Evolutionary conservation across 1,140 invertebrate species (phyloP).

Genomic region (Papilio dardanus): DNA sequence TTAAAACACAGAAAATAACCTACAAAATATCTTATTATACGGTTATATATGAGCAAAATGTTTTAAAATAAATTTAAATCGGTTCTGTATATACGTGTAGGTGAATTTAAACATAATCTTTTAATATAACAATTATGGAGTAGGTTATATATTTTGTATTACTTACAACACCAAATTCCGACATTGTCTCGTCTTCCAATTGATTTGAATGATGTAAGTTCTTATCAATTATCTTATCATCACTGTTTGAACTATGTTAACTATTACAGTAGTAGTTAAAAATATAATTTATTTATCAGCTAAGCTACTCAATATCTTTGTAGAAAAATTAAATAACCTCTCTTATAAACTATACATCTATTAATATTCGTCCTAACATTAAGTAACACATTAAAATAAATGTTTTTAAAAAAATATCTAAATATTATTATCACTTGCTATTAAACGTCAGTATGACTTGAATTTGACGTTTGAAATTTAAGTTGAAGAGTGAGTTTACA

Average conservation of each 20-base stretch:
- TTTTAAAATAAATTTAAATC: too few species aligned
- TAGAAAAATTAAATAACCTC: not conserved
- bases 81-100: too few species aligned
- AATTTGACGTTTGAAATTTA: not conserved
- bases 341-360: not conserved
- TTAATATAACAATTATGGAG: too few species aligned
- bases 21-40: too few species aligned
- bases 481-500: not conserved
- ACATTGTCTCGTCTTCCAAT: constrained; percentile 27
- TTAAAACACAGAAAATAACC: too few species aligned
- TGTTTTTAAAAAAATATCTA: too few species aligned
- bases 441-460: too few species aligned
- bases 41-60: too few species aligned
- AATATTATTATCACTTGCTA: not conserved
- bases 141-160: constrained; percentile 6
- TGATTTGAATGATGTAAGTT: not conserved
- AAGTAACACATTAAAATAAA: too few species aligned
- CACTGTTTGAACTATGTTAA: not conserved
- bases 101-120: too few species aligned
- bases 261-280: not conserved
- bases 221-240: constrained; percentile 17
- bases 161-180: constrained; percentile 54
- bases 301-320: not conserved
- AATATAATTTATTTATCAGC: not conserved
- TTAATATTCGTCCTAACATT: too few species aligned